Evolutionary conservation across 2,113 vertebrate genomes (phyloP), one percentile per base, ranked within the genome.

Genomic region (Periophthalmodon schlosseri): DNA sequence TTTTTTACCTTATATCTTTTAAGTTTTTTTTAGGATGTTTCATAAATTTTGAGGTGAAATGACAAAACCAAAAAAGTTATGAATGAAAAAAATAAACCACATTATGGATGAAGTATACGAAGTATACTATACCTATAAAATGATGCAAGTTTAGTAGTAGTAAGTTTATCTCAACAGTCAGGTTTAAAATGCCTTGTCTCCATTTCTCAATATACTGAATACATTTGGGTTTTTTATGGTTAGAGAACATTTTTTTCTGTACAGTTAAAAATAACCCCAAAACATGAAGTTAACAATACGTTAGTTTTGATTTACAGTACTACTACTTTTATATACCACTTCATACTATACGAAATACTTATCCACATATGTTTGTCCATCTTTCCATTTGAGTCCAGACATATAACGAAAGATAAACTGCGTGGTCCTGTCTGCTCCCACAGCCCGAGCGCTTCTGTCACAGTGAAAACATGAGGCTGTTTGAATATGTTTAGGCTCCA

Each of bases 391-490:
- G 88, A 49, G 75, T 76, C 73, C 72, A 47, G 23, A 76, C 74
- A 81, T 82, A 88, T 88, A 89, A 87, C 87, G 82, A 77, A 76
- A 91, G 83, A 91, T 86, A 83, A 82, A 89, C 72, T 70, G 66
- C 70, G 54, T 0, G 8, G 73, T 77, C 70, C 67, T 79, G 87
- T 89, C 88, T 72, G 14, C 77, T 90, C 73, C 61, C 68, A 84
- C 86, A 78, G 47, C 85, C 57, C 74, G 56, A 82, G 81, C 79
- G 80, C 76, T 88, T 91, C 82, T 84, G 86, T 91, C 89, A 84
- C 72, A 85, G 87, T 86, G 91, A 90, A 91, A 88, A 88, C 89
- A 88, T 91, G 91, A 18, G 86, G 84, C 84, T 88, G 91, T 89
- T 91, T 91, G 85, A 86, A 82, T 79, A 79, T 76, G 79, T 90